Conservation (phyloP, 1,140 invertebrate genomes). For the Tetragnatha versicolor region DNA sequence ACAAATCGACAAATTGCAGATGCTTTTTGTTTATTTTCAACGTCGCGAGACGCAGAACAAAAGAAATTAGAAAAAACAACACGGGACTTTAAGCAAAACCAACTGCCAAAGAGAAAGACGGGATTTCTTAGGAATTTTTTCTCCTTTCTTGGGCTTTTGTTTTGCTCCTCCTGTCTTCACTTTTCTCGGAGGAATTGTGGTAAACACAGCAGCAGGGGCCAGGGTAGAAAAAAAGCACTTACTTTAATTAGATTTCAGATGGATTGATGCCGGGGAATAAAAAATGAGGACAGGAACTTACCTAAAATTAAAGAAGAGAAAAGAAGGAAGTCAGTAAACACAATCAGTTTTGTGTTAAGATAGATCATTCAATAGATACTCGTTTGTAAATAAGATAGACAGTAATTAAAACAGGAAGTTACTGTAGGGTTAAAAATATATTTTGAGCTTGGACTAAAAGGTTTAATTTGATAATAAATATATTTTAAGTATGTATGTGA, state of each 20-base stretch:
- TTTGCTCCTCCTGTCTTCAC: not conserved
- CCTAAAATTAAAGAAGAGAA: slow-evolving; percentile 16
- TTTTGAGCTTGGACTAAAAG: too few relatives aligned
- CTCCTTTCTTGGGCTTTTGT: not conserved
- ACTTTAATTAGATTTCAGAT: slow-evolving; percentile 39
- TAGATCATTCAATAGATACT: not conserved
- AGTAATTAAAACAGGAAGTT: slow-evolving; percentile 13
- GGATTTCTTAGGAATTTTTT: not conserved
- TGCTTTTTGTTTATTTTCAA: slow-evolving; percentile 7
- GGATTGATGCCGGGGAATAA: slow-evolving; percentile 15
- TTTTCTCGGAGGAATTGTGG: slow-evolving; percentile 32
- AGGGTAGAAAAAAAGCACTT: slow-evolving; percentile 29
- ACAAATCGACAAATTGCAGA: not conserved
- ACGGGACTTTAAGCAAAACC: slow-evolving; percentile 10
- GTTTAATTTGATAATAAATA: too few relatives aligned
- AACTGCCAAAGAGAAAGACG: not conserved
- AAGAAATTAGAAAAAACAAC: slow-evolving; percentile 18
- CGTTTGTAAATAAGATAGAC: not conserved
- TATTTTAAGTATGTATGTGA: too few relatives aligned
- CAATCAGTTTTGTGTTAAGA: not conserved
- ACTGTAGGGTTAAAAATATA: too few relatives aligned
- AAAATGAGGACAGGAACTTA: not conserved
- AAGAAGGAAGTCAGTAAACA: not conserved
- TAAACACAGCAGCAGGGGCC: slow-evolving; percentile 8
- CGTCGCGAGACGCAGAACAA: slow-evolving; percentile 1